These are phyloP conservation scores for Aratinga solstitialis DNA, from an alignment of 2,797 vertebrate genomes.

Conservation along the genomic window DNA sequence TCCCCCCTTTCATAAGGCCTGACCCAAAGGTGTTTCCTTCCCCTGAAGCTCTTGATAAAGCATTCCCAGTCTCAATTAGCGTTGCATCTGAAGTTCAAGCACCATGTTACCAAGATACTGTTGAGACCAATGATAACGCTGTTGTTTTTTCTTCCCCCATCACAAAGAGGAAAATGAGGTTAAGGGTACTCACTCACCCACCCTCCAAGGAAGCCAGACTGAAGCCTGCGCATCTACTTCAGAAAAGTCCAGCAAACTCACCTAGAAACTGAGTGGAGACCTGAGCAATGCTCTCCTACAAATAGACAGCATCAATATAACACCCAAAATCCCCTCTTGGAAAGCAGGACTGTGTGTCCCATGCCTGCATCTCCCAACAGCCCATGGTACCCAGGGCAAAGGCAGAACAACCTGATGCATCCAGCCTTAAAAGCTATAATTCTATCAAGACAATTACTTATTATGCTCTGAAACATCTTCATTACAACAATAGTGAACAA, in stretches of 20 bases:
- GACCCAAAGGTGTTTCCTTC: neutral
- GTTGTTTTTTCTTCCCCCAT: neutral
- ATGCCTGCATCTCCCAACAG: neutral
- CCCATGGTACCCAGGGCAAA: fast-evolving
- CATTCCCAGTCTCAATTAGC: neutral
- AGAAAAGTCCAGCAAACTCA: neutral
- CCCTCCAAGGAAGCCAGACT: neutral
- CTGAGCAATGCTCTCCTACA: neutral
- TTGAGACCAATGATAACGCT: neutral
- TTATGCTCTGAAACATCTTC: neutral
- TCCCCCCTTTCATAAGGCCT: neutral
- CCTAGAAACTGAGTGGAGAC: neutral
- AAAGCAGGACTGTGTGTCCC: fast-evolving
- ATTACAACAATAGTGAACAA: neutral
- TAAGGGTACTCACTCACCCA: neutral
- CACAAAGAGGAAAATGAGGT: neutral
- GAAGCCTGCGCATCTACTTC: neutral
- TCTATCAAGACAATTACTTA: neutral
- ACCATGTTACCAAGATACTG: neutral
- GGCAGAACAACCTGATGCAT: neutral
- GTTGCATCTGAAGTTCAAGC: neutral
- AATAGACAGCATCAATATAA: neutral
- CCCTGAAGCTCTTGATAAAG: neutral
- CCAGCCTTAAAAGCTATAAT: neutral
- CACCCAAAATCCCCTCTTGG: neutral